These are phyloP conservation scores for Epistrophe grossulariae DNA, from an alignment of 2,888 invertebrate species.

Conservation along the genomic window DNA sequence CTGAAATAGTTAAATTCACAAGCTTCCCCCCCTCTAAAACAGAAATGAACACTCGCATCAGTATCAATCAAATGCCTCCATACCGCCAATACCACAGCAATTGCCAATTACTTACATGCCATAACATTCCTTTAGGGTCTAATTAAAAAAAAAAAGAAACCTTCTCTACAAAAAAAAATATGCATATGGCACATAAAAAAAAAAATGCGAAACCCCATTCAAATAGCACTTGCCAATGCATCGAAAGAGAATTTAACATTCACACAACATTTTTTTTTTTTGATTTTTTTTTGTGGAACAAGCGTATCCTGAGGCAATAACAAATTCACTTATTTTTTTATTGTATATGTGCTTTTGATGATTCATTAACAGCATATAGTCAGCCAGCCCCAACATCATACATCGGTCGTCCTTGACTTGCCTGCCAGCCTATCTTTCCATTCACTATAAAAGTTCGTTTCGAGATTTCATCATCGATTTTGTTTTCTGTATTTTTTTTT, in stretches of 20 bases:
- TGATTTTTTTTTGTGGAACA: background rate
- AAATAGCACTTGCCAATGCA: background rate
- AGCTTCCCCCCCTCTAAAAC: no score
- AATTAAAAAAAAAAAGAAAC: constrained; percentile 7
- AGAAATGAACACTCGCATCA: background rate
- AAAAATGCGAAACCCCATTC: background rate
- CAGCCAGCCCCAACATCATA: background rate
- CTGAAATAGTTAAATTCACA: background rate
- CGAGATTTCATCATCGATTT: constrained; percentile 36
- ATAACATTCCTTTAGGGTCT: constrained; percentile 12
- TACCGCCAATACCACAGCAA: no score
- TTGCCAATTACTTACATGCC: constrained; percentile 16
- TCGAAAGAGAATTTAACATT: constrained; percentile 10
- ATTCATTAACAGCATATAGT: constrained; percentile 32
- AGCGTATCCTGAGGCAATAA: background rate
- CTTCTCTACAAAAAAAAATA: background rate
- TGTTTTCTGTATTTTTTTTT: constrained; percentile 1
- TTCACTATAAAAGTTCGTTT: background rate
- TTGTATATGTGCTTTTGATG: constrained; percentile 12
- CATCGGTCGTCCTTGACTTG: constrained; percentile 31
- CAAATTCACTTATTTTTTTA: background rate
- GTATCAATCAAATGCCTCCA: constrained; percentile 14
- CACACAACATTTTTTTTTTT: background rate
- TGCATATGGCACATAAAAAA: background rate
- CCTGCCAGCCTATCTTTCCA: background rate